phyloP scores from a whole-genome alignment of 1,140 invertebrate species.

The Thaumetopoea pityocampa region DNA sequence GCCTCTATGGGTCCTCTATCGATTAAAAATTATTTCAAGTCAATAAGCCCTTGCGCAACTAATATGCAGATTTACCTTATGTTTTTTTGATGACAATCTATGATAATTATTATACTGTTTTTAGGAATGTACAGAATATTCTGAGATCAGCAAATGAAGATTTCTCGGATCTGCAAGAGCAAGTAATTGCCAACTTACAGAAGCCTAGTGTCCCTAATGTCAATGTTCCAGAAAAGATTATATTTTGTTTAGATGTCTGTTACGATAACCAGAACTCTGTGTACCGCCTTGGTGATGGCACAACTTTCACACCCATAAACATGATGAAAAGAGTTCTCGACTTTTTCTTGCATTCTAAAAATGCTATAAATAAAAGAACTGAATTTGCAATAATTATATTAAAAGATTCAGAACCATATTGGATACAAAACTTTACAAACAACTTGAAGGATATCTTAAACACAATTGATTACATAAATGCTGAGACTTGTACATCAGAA shows the following conservation, averaged over 20 bases:
- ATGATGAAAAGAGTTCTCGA: conserved; percentile 81
- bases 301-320: conserved; percentile 76
- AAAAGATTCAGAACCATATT: conserved; percentile 73
- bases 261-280: conserved; percentile 77
- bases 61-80: no score
- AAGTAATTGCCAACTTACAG: conserved; percentile 54
- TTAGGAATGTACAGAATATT: conserved; percentile 15
- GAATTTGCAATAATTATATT: conserved; percentile 82
- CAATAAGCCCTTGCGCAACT: no score
- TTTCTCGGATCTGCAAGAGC: conserved; percentile 38
- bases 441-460: conserved; percentile 78
- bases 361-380: conserved; percentile 78
- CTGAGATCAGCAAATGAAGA: conserved; percentile 25
- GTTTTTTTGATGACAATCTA: neutral
- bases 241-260: conserved; percentile 82
- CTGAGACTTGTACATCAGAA: conserved; percentile 72
- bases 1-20: no score
- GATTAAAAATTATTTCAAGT: no score
- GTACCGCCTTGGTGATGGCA: conserved; percentile 76
- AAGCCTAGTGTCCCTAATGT: conserved; percentile 70
- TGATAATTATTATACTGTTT: conserved; percentile 18
- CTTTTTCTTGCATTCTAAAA: conserved; percentile 81
- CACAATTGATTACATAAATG: conserved; percentile 75
- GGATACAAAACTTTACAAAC: conserved; percentile 80
- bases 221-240: conserved; percentile 80